Percentiles rank a stretch among this genome's conserved stretches.
Evolutionary conservation across 2,797 vertebrate species (phyloP).

Genomic region (Eremophila alpestris): DNA sequence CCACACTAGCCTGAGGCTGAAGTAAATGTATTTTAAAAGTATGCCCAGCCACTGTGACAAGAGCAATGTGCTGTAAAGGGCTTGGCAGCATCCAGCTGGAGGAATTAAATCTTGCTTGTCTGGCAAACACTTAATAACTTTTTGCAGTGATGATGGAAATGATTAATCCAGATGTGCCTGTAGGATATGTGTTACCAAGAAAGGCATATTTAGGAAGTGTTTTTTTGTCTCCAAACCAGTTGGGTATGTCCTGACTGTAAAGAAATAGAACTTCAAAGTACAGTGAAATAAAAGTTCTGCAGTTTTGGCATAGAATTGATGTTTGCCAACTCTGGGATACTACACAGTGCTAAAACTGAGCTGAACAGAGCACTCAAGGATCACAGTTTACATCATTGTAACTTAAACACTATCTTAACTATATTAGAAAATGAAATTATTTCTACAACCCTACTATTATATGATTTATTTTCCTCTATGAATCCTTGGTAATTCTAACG

Average conservation of each 20-base stretch:
- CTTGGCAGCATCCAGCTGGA: slow-evolving; percentile 27
- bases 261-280: not conserved
- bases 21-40: slow-evolving; percentile 57
- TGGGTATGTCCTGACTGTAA: not conserved
- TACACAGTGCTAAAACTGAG: not conserved
- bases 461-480: not conserved
- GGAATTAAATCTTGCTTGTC: slow-evolving; percentile 52
- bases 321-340: not conserved
- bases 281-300: not conserved
- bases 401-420: not conserved
- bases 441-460: not conserved
- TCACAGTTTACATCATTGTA: not conserved
- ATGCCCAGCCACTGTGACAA: slow-evolving; percentile 46
- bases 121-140: slow-evolving; percentile 31
- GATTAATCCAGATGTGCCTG: not conserved
- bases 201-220: not conserved
- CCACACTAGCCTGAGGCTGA: slow-evolving; percentile 31
- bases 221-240: not conserved
- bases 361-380: not conserved
- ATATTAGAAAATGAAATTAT: not conserved
- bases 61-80: slow-evolving; percentile 1
- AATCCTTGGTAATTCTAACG: not conserved
- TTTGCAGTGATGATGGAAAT: slow-evolving; percentile 14
- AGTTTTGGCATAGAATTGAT: not conserved
- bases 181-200: not conserved